Evolutionary conservation across 2,113 vertebrate species (phyloP), one percentile per base, ranked within the genome.

Genomic region (Vanacampus margaritifer): DNA sequence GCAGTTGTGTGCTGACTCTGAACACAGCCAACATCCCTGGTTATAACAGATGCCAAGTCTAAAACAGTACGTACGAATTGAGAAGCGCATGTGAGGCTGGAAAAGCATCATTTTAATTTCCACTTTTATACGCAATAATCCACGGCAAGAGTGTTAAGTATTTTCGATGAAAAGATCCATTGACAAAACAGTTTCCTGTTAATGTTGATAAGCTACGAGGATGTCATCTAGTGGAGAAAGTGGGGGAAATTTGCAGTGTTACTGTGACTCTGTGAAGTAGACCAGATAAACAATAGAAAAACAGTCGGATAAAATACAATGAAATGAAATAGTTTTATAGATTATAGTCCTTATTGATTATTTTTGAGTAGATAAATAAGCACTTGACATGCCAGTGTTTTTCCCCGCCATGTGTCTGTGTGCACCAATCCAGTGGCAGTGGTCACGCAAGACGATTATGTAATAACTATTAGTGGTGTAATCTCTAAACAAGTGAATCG

Each of bases 391-490:
- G 36, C 19, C 21, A 67, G 45, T 62, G 39, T 48, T 46, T 46
- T 36, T 17, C 23, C 32, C 32, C 2, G 32, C 26, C 26, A 57
- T 57, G 54, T 32, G 26, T 82, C 53, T 74, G 56, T 62, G 72
- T 66, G 71, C 64, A 76, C 65, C 65, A 73, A 71, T 77, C 71
- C 62, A 79, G 62, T 69, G 68, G 35, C 71, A 75, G 69, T 17
- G 64, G 73, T 80, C 82, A 82, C 76, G 65, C 79, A 80, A 67
- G 50, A 65, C 77, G 67, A 28, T 90, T 89, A 89, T 74, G 77
- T 84, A 90, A 63, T 84, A 89, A 89, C 79, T 65, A 76, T 60
- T 63, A 71, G 46, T 73, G 74, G 68, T 61, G 46, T 89, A 88
- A 89, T 86, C 84, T 84, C 78, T 70, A 50, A 65, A 72, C 76